Evolutionary conservation across 2,113 vertebrate genomes (phyloP).

Genomic region (Rhinolophus sinicus): DNA sequence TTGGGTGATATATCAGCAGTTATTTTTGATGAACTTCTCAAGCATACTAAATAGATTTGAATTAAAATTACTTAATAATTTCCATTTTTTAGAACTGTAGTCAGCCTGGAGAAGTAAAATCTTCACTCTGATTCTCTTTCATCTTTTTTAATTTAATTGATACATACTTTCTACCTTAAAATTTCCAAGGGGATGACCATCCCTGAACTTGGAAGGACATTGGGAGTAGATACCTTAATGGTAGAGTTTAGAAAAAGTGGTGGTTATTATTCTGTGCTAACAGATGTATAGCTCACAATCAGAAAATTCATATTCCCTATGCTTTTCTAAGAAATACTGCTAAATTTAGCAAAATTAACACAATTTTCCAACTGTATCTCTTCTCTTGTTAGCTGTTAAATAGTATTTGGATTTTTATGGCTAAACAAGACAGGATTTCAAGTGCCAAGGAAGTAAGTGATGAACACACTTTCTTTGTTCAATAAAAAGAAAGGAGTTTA

Average conservation of each 20-base stretch:
- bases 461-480: not conserved
- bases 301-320: not conserved
- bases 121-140: not conserved
- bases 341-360: not conserved
- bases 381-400: not conserved
- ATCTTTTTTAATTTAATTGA: constrained; percentile 29
- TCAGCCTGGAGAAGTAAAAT: not conserved
- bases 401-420: not conserved
- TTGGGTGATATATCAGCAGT: not conserved
- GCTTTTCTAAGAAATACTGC: not conserved
- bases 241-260: not conserved
- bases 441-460: not conserved
- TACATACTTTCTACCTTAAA: not conserved
- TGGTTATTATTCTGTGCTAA: not conserved
- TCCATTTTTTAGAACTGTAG: not conserved
- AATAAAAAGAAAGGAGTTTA: not conserved
- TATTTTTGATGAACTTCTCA: constrained; percentile 30
- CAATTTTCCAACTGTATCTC: not conserved
- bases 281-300: not conserved
- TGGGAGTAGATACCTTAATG: not conserved
- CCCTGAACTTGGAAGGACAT: not conserved
- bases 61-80: not conserved
- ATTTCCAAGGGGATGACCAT: not conserved
- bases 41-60: constrained; percentile 1
- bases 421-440: not conserved